Base-by-base conservation (phyloP, 37 sponge, comb jelly and placozoan species). In the Eunapius fragilis region DNA sequence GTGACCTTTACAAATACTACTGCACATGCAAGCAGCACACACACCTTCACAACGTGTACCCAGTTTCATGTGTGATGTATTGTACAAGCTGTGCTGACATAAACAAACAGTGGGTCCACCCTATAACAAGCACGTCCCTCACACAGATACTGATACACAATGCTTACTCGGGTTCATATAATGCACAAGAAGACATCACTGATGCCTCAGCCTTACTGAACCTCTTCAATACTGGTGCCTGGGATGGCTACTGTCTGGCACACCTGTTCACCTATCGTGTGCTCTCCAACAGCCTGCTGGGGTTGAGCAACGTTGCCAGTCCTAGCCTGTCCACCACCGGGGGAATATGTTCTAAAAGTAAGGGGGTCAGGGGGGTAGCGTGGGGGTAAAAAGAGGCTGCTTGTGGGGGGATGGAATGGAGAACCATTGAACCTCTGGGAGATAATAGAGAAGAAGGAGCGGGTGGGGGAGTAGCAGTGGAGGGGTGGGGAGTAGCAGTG, bases 231-330 rank as follows among this genome's bases (percentile, higher is more conserved):
- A 74, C 68, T 28, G 87, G 84, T 10, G 69, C 37, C 30, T 93
- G 89, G 92, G 31, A 25, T 23, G 41, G 37, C 26, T 89, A 79
- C 86, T 94, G 94, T 69, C 50, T 94, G 76, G 94, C 91, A 19
- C 94, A 94, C 72, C 91, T 94, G 48, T 90, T 94, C 35, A 90
- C 88, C 10, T 68, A 87, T 73, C 50, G 82, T 11, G 77, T 81
- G 28, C 90, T 94, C 68, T 22, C n/a, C 33, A 68, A 70, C 33
- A 88, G 91, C 13, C 84, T 87, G 22, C 85, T 94, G 0, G 94
- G 94, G 0, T 78, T 94, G 83, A 91, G 88, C 30, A 87, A 94
- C 73, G 86, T 94, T 19, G 90, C 94, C 69, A 80, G 88, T 67
- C n/a, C n/a, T n/a, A n/a, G n/a, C n/a, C n/a, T n/a, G n/a, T n/a